phyloP scores from a whole-genome alignment of 2,113 vertebrate genomes.

The Siniperca knerii region DNA sequence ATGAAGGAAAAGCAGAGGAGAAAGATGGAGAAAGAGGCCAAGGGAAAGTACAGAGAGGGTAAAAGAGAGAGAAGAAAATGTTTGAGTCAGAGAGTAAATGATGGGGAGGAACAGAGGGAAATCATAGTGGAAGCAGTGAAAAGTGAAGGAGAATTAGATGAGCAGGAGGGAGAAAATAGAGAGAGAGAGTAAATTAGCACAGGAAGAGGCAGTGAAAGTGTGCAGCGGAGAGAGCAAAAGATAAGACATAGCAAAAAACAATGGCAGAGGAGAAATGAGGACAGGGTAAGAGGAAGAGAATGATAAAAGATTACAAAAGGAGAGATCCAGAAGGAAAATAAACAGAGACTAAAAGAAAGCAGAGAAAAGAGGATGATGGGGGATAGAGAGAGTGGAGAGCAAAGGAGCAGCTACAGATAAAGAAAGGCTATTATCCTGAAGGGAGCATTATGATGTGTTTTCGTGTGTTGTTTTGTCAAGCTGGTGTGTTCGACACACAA shows the following conservation, averaged over 20 bases:
- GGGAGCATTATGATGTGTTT: constrained; percentile 70
- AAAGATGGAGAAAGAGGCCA: constrained; percentile 16
- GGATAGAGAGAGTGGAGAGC: constrained; percentile 34
- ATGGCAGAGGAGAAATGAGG: constrained; percentile 45
- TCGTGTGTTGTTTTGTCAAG: constrained; percentile 68
- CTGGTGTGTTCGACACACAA: constrained; percentile 48
- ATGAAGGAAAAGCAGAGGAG: constrained; percentile 18
- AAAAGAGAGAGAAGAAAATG: constrained; percentile 24
- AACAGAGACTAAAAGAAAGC: constrained; percentile 16
- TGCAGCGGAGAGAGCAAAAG: constrained; percentile 28
- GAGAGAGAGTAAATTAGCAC: constrained; percentile 34
- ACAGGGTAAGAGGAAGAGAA: constrained; percentile 38
- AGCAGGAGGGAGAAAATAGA: constrained; percentile 15
- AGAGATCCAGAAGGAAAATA: constrained; percentile 50
- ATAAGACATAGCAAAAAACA: constrained; percentile 22
- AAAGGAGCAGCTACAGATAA: constrained; percentile 70
- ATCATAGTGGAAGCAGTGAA: constrained; percentile 30
- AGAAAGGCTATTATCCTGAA: constrained; percentile 70
- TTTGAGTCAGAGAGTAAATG: constrained; percentile 45
- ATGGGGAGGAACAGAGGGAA: constrained; percentile 44
- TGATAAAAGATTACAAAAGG: constrained; percentile 49
- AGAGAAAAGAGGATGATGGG: background rate
- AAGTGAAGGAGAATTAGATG: constrained; percentile 51
- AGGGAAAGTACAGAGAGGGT: constrained; percentile 22
- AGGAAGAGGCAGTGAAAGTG: constrained; percentile 39